Base-by-base conservation (phyloP, 2,797 vertebrate species). In the Channa striata region DNA sequence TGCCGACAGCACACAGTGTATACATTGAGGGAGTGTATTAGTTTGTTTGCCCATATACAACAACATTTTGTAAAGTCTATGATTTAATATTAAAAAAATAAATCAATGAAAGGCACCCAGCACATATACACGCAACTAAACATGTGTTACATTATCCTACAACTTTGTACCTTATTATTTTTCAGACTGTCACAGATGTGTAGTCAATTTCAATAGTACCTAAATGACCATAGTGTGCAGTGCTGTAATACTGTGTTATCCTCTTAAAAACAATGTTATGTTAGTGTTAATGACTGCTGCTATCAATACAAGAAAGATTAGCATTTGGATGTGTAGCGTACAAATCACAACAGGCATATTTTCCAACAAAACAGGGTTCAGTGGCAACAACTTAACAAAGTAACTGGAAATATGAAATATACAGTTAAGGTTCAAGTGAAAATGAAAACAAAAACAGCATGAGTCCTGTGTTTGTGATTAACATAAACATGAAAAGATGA, bases 401-500 rank as follows among this genome's bases (percentile, higher is more conserved):
- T 6, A 25, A 43, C 16, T 19, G 36, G 13, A 68, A 47, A 71
- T 67, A 40, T 68, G 21, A 30, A 72, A 79, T 46, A 81, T 54
- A 67, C 11, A 77, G 19, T 71, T 73, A 25, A 65, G 20, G 19
- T 58, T 54, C 19, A 39, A 6, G 48, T 68, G 43, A 65, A 49
- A 68, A 71, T 6, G 21, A 36, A 59, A 68, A 68, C 33, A 61
- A 72, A 73, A 74, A 33, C 37, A 65, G 20, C 44, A 82, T 59
- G 70, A 74, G 39, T 37, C 21, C 58, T 80, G 23, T 49, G 1
- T 52, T 74, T 53, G 8, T 63, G 59, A 85, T 80, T 60, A 76
- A 14, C 19, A 75, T 80, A 64, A 74, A 70, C 39, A 59, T 17
- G 62, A 68, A 74, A 64, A 50, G 23, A 81, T 73, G 52, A 75